phyloP scores from a whole-genome alignment of 2,113 vertebrate genomes.

The Carettochelys insculpta region DNA sequence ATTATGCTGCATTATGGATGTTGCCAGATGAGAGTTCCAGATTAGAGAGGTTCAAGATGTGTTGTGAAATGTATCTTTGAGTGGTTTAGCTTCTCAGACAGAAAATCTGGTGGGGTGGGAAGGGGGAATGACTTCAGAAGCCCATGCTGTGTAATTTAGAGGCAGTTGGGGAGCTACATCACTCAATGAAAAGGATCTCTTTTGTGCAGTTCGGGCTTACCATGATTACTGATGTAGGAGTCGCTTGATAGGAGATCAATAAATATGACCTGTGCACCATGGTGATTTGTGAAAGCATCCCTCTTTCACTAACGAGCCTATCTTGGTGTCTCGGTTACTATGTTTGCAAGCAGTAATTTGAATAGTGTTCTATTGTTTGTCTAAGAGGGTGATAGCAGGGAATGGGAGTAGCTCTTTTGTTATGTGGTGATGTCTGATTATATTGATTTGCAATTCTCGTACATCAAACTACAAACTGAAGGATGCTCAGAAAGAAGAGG shows the following conservation, averaged over 20 bases:
- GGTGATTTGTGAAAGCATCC: slow-evolving; percentile 16
- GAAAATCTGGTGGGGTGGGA: too few relatives aligned
- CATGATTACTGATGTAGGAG: neutral
- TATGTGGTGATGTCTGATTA: neutral
- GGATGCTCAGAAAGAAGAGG: neutral
- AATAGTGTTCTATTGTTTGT: neutral
- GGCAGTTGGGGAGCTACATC: neutral
- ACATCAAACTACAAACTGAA: neutral
- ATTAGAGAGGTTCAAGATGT: too few relatives aligned
- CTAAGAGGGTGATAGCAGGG: neutral
- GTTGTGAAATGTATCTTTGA: neutral
- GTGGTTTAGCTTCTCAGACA: neutral
- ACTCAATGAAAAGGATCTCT: neutral
- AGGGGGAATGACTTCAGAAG: neutral
- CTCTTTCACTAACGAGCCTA: fast-evolving
- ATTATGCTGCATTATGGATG: too few relatives aligned
- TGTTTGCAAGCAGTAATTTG: slow-evolving; percentile 12
- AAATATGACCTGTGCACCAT: neutral
- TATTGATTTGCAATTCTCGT: neutral
- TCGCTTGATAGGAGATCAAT: neutral
- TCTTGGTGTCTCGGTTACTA: neutral
- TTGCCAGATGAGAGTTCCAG: too few relatives aligned
- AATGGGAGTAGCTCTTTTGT: neutral
- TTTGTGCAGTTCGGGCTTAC: neutral
- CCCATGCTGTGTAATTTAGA: neutral